These are phyloP conservation scores for Mormyrops attenuatus DNA, from an alignment of 2,797 vertebrate genomes.

Conservation along the genomic window DNA sequence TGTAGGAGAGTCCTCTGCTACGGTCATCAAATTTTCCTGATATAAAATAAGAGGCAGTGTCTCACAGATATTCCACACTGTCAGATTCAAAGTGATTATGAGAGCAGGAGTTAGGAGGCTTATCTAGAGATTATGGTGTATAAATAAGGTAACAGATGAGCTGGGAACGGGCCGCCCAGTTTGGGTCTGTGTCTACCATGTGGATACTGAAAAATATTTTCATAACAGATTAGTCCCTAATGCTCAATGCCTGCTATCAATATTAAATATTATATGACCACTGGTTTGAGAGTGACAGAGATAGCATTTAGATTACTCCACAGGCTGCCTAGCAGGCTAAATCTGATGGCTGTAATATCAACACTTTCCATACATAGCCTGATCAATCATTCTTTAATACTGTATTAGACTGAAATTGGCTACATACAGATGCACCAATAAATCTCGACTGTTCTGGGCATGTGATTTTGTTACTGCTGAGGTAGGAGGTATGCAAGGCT, in stretches of 20 bases:
- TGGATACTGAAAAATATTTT: constrained; percentile 51
- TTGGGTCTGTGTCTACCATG: background rate
- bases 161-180: constrained; percentile 9
- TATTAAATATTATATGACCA: constrained; percentile 64
- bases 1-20: background rate
- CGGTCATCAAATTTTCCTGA: background rate
- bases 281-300: constrained; percentile 26
- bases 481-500: constrained; percentile 34
- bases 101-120: constrained; percentile 29
- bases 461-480: constrained; percentile 28
- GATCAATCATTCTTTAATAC: constrained; percentile 72
- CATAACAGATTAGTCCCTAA: constrained; percentile 59
- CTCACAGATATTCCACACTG: background rate
- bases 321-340: constrained; percentile 11
- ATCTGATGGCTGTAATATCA: constrained; percentile 37
- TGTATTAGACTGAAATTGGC: constrained; percentile 69
- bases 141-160: constrained; percentile 27
- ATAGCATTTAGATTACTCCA: constrained; percentile 42
- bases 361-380: constrained; percentile 38
- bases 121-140: constrained; percentile 7
- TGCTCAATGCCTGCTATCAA: constrained; percentile 59
- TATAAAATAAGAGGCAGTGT: background rate
- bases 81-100: constrained; percentile 25
- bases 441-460: constrained; percentile 50
- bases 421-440: constrained; percentile 59